These are phyloP conservation scores for Oxycera nigricornis DNA, from an alignment of 2,888 invertebrate genomes.

Conservation along the genomic window DNA sequence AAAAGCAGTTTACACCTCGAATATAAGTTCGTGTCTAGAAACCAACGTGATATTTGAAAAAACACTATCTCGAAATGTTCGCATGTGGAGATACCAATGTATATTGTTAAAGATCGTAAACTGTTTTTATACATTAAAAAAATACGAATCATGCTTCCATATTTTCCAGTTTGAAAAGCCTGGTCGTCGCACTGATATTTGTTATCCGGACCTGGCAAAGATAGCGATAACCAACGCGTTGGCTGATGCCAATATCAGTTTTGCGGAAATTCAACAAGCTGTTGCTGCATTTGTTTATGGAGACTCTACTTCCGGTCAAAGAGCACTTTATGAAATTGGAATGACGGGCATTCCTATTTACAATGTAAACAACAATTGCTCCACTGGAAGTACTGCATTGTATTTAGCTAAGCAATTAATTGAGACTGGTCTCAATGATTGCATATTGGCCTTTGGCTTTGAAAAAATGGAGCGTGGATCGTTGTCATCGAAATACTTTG, in stretches of 20 bases:
- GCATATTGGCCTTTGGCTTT: slow-evolving; percentile 93
- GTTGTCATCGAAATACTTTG: slow-evolving; percentile 75
- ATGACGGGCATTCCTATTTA: slow-evolving; percentile 96
- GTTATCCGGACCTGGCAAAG: slow-evolving; percentile 94
- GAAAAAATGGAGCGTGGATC: slow-evolving; percentile 98
- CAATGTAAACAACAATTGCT: slow-evolving; percentile 99
- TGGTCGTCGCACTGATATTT: slow-evolving; percentile 76
- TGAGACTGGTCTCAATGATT: slow-evolving; percentile 86
- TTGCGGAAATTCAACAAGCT: slow-evolving; percentile 84
- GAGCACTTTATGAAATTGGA: slow-evolving; percentile 92
- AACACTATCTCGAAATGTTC: too few species aligned
- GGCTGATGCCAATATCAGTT: slow-evolving; percentile 79
- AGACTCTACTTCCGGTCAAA: slow-evolving; percentile 94
- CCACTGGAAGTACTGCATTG: slow-evolving; percentile 94
- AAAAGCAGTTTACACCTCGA: too few species aligned
- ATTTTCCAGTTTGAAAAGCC: slow-evolving; percentile 90
- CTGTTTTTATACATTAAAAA: too few species aligned
- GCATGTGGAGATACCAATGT: too few species aligned
- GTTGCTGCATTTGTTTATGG: slow-evolving; percentile 94
- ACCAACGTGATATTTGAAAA: too few species aligned
- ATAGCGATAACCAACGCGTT: slow-evolving; percentile 91
- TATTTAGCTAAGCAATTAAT: slow-evolving; percentile 90
- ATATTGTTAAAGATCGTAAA: too few species aligned
- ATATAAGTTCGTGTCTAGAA: too few species aligned
- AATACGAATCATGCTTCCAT: too few species aligned